Evolutionary conservation across 2,797 vertebrate genomes (phyloP).

Genomic region (Esox lucius): DNA sequence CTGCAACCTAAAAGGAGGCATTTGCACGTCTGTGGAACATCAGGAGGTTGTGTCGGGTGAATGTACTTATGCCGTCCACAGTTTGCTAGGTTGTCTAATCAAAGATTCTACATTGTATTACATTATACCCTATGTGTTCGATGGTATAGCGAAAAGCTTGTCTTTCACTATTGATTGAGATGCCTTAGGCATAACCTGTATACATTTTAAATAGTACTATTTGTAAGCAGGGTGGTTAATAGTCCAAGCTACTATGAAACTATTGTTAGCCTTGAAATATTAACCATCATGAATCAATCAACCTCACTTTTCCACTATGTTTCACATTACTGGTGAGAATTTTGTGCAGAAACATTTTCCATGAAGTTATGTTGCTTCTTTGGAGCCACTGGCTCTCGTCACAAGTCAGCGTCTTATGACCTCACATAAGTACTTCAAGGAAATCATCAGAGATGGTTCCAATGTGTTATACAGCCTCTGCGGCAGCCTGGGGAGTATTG

Average conservation of each 20-base stretch:
- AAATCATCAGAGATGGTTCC: conserved; percentile 36
- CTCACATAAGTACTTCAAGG: conserved; percentile 18
- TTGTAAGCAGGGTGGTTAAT: neutral
- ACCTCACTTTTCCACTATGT: neutral
- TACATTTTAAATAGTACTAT: neutral
- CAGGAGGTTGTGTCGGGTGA: too few relatives aligned
- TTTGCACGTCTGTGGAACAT: too few relatives aligned
- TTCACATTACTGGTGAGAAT: neutral
- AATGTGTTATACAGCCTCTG: conserved; percentile 26
- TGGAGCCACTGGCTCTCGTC: conserved; percentile 17
- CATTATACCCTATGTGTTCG: too few relatives aligned
- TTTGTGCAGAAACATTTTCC: conserved; percentile 25
- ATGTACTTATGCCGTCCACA: too few relatives aligned
- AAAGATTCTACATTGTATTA: too few relatives aligned
- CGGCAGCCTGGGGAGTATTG: conserved; percentile 30
- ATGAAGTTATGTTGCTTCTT: conserved; percentile 22
- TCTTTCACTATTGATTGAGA: neutral
- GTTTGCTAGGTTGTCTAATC: too few relatives aligned
- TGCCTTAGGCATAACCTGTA: neutral
- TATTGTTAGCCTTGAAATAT: conserved; percentile 3
- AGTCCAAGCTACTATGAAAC: neutral
- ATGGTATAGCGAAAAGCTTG: too few relatives aligned
- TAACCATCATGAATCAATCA: conserved; percentile 8
- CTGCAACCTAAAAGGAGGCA: neutral
- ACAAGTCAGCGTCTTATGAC: conserved; percentile 25